A percentile compares a stretch with the other conserved stretches of the same genome.
These are phyloP conservation scores for Tupaia tana DNA, from an alignment of 2,113 vertebrate genomes.

Conservation along the genomic window DNA sequence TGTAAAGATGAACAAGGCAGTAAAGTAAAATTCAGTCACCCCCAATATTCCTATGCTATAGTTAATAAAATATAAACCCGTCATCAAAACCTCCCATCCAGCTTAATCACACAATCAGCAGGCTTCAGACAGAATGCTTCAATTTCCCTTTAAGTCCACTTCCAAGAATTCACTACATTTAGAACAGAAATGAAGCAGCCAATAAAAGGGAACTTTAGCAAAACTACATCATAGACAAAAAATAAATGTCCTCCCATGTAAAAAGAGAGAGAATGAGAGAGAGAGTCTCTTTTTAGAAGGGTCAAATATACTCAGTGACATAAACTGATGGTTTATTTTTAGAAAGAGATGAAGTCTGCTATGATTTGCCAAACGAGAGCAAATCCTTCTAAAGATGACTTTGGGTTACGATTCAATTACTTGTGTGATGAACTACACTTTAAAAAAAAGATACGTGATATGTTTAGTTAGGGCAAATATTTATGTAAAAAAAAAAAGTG, in stretches of 20 bases:
- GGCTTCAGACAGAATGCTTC: not conserved
- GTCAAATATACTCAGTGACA: conserved; percentile 65
- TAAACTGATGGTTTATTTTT: conserved; percentile 64
- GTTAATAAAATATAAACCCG: not conserved
- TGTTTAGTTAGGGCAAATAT: not conserved
- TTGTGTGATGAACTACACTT: not conserved
- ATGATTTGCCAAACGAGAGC: conserved; percentile 53
- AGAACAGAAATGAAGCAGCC: conserved; percentile 72
- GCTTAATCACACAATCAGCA: not conserved
- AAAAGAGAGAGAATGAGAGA: not conserved
- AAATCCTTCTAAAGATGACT: conserved; percentile 51
- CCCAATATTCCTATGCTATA: not conserved
- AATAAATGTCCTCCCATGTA: conserved; percentile 59
- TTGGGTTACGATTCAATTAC: not conserved
- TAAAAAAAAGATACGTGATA: not conserved
- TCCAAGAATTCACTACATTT: conserved; percentile 78
- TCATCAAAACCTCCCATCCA: not conserved
- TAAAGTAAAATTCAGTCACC: not conserved
- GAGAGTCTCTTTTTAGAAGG: conserved; percentile 52
- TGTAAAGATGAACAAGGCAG: not conserved
- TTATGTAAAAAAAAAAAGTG: not conserved
- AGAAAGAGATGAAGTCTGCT: conserved; percentile 47
- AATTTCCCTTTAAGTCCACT: conserved; percentile 1
- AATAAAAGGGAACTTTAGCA: conserved; percentile 71
- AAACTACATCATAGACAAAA: conserved; percentile 73